These are phyloP conservation scores for Hylaeus anthracinus DNA, from an alignment of 1,140 invertebrate species.

Conservation along the genomic window DNA sequence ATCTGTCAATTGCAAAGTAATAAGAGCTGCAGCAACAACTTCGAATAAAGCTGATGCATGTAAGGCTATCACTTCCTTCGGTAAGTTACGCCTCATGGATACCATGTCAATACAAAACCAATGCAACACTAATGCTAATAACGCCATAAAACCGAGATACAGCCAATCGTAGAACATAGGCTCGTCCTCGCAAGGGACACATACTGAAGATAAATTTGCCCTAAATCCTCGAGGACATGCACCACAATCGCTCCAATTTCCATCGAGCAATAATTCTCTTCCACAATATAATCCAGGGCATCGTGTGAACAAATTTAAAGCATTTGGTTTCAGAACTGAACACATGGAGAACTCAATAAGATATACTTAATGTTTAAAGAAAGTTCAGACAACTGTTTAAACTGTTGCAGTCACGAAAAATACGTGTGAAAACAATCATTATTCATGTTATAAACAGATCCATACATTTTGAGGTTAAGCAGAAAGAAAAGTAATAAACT, in stretches of 20 bases:
- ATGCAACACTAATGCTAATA: slow-evolving; percentile 92
- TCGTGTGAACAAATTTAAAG: slow-evolving; percentile 62
- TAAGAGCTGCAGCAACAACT: slow-evolving; percentile 86
- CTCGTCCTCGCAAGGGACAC: slow-evolving; percentile 88
- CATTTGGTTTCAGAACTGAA: slow-evolving; percentile 14
- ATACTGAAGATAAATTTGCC: slow-evolving; percentile 85
- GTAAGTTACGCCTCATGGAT: slow-evolving; percentile 88
- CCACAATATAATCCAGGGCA: slow-evolving; percentile 96
- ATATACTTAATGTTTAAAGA: too few species aligned
- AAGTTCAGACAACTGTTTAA: too few species aligned
- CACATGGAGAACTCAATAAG: slow-evolving; percentile 22
- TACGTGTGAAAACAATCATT: too few species aligned
- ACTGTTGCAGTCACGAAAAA: too few species aligned
- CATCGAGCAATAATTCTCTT: slow-evolving; percentile 84
- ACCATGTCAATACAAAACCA: slow-evolving; percentile 95
- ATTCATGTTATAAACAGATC: too few species aligned
- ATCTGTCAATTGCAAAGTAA: slow-evolving; percentile 89
- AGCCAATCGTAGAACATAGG: slow-evolving; percentile 96
- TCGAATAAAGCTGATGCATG: slow-evolving; percentile 92
- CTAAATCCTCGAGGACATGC: slow-evolving; percentile 92
- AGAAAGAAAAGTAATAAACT: too few species aligned
- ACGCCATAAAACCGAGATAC: slow-evolving; percentile 95
- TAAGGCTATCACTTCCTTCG: slow-evolving; percentile 86
- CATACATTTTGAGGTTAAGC: too few species aligned
- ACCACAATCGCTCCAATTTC: slow-evolving; percentile 89